Base-by-base conservation (phyloP, 1,140 invertebrate species). In the Zaprionus gabonicus region DNA sequence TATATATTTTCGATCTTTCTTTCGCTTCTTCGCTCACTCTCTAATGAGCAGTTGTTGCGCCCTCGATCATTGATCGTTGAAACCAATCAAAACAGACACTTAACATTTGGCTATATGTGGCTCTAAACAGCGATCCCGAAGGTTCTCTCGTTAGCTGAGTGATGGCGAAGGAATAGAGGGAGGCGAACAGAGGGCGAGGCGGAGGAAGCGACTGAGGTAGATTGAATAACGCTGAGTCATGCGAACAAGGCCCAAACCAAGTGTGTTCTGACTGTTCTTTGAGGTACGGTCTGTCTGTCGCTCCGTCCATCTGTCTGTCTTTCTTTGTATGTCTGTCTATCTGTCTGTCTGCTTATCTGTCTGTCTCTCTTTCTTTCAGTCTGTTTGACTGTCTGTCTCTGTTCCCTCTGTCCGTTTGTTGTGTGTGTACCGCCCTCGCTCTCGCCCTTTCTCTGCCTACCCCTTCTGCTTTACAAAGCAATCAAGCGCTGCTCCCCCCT, bases 71-170 rank as follows among this genome's bases (percentile, higher is more conserved):
- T 71, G 78, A 64, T 31, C 36, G 44, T 59, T 73, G 66, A 79
- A 88, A 90, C 81, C 84, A 88, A 88, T 88, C 84, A 88, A 88
- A 88, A 88, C 84, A 88, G 87, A 71, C 85, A 88, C 84, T 88
- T 88, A 88, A 81, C 84, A 84, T 84, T 85, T 88, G 78, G 80
- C 62, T 59, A 75, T 56, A 51, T 49, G 44, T 34, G 31, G 31
- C 31, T 34, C 7, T 34, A 6, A n/a, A 1, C 23, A 57, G 25
- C 27, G 15, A 44, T 25, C 9, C 55, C 38, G 49, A 58, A 67
- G 57, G 41, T 56, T 51, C 44, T 60, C 57, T 84, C 81, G 78
- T 84, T 81, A 85, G 70, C n/a, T 17, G n/a, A n/a, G 51, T 65
- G 72, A 64, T 67, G 64, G n/a, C 7, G 41, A n/a, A 17, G 56